These are phyloP conservation scores for Geothlypis trichas DNA, from an alignment of 2,113 vertebrate genomes.

Conservation along the genomic window DNA sequence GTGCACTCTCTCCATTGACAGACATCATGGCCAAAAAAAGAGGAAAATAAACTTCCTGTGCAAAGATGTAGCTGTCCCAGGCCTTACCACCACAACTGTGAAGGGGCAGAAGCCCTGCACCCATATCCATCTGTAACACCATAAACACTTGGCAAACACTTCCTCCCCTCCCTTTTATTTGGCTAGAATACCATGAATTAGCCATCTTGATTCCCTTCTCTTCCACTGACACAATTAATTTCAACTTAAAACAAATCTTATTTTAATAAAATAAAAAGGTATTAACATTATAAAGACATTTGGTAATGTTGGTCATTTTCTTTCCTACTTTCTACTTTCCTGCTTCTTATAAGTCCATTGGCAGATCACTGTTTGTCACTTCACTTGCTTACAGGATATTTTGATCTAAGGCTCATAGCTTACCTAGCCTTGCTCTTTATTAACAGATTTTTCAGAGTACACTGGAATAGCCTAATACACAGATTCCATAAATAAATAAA, in stretches of 20 bases:
- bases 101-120: neutral
- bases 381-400: neutral
- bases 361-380: neutral
- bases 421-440: neutral
- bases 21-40: neutral
- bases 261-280: neutral
- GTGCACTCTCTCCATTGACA: neutral
- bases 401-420: neutral
- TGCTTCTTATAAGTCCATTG: neutral
- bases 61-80: neutral
- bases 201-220: neutral
- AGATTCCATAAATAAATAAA: neutral
- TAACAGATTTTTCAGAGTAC: neutral
- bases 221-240: neutral
- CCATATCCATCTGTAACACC: accelerated
- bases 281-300: neutral
- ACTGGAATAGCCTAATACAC: neutral
- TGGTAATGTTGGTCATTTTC: neutral
- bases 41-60: neutral
- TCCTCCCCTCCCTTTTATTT: neutral
- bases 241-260: neutral
- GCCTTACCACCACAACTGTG: no score
- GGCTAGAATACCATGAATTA: neutral
- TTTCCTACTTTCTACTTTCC: neutral
- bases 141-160: neutral